Base-by-base conservation (phyloP, 2,113 vertebrate genomes). In the Symphodus melops region DNA sequence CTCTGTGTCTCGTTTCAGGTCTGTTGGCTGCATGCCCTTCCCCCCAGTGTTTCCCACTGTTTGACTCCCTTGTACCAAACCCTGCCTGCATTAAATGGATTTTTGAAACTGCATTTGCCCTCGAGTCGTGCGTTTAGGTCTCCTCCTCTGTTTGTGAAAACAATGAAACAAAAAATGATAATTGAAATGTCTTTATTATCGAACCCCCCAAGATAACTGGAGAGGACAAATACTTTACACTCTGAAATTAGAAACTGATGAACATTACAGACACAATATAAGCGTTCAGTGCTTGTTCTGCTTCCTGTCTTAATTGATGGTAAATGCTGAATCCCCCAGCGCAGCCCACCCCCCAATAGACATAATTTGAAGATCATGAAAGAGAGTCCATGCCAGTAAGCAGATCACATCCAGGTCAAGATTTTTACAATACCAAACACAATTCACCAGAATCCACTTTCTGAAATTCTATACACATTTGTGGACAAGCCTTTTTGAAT, bases 141-240 rank as follows among this genome's bases (percentile, higher is more conserved):
- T n/a, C n/a, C n/a, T n/a, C n/a, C n/a, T n/a, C n/a, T n/a, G n/a
- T n/a, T n/a, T n/a, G n/a, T n/a, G n/a, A n/a, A n/a, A n/a, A n/a
- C 7, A 49, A 49, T 94, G 93, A 95, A 96, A 94, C 94, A 94
- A 63, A 19, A 4, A 48, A 8, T 63, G 37, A 51, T 75, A 75
- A 25, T 37, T 67, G 56, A 79, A 86, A 83, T 69, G 57, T 77
- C 41, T 99, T 98, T 99, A 99, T 97, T 98, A 95, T 96, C 96
- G 95, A 97, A 97, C 96, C 95, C 94, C 94, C 96, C 95, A 95
- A 95, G 95, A 96, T 95, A 96, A 96, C 94, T 97, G 96, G 95
- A 96, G 96, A 96, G 96, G 95, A 97, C 96, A 96, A 96, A 97
- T 96, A 98, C 95, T 96, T 87, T 95, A 97, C 96, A 98, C 95